phyloP scores from a whole-genome alignment of 2,113 vertebrate species.

The Lepus europaeus region DNA sequence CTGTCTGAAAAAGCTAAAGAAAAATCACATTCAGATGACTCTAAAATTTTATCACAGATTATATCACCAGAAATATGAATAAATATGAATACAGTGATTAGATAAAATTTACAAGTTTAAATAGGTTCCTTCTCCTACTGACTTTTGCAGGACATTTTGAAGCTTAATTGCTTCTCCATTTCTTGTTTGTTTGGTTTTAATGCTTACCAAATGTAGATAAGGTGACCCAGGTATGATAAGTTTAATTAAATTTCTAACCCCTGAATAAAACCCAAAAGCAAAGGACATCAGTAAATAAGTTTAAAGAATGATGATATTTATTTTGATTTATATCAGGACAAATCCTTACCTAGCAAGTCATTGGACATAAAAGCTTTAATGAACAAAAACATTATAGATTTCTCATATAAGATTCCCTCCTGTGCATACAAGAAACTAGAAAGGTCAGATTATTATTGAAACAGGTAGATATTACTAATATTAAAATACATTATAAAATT shows the following conservation, averaged over 20 bases:
- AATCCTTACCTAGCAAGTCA: background rate
- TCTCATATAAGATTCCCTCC: background rate
- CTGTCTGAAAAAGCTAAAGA: background rate
- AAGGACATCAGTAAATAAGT: background rate
- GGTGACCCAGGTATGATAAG: background rate
- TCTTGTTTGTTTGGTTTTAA: background rate
- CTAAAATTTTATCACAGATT: background rate
- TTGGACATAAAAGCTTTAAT: background rate
- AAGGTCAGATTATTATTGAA: background rate
- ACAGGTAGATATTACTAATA: slow-evolving; percentile 23
- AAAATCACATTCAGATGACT: background rate
- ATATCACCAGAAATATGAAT: background rate
- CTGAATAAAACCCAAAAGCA: background rate
- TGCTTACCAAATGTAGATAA: background rate
- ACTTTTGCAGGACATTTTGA: slow-evolving; percentile 15
- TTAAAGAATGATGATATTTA: slow-evolving; percentile 17
- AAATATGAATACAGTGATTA: background rate
- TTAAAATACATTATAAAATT: background rate
- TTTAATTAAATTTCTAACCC: slow-evolving; percentile 17
- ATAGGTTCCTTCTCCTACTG: background rate
- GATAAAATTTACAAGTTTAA: background rate
- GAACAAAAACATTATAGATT: background rate
- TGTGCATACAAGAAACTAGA: background rate
- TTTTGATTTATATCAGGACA: background rate
- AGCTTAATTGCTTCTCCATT: background rate